Conservation (phyloP, 2,797 vertebrate genomes). For the Hozukius guyotensis region DNA sequence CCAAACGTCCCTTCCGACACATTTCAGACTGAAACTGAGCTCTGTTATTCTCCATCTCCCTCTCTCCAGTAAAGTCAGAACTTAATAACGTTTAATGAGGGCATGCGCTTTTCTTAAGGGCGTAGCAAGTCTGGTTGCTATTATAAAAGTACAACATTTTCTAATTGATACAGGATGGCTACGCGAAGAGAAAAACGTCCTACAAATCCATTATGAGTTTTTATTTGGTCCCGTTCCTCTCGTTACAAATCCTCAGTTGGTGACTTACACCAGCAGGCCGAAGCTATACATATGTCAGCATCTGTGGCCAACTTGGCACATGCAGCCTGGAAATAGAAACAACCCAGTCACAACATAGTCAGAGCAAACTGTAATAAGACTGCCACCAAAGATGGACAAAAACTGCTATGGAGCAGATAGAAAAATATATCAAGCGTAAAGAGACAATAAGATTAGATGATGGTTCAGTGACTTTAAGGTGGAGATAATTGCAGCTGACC, state of each 20-base stretch:
- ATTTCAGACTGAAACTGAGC: constrained; percentile 40
- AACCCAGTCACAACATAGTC: constrained; percentile 53
- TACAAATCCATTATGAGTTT: constrained; percentile 9
- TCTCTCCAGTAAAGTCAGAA: constrained; percentile 47
- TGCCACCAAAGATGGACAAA: constrained; percentile 31
- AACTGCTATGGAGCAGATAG: not conserved
- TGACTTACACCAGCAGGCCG: constrained; percentile 17
- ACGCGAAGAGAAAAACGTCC: not conserved
- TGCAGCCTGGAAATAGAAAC: constrained; percentile 63
- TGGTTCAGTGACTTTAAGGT: constrained; percentile 15
- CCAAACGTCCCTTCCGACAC: constrained; percentile 27
- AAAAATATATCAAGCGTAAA: not conserved
- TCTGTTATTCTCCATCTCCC: constrained; percentile 31
- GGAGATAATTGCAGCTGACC: constrained; percentile 28
- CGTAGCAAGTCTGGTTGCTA: constrained; percentile 41
- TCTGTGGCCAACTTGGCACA: constrained; percentile 56
- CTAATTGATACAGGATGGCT: not conserved
- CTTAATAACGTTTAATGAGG: constrained; percentile 65
- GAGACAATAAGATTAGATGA: not conserved
- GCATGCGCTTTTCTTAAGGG: constrained; percentile 59
- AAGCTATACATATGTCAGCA: constrained; percentile 51
- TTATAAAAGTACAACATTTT: not conserved
- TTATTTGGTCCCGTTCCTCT: constrained; percentile 15
- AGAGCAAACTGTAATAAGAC: constrained; percentile 15
- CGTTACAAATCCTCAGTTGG: constrained; percentile 17